Evolutionary conservation across 2,888 invertebrate genomes (phyloP), one percentile per base, ranked within the genome.

Genomic region (Cyclophora albipunctata): DNA sequence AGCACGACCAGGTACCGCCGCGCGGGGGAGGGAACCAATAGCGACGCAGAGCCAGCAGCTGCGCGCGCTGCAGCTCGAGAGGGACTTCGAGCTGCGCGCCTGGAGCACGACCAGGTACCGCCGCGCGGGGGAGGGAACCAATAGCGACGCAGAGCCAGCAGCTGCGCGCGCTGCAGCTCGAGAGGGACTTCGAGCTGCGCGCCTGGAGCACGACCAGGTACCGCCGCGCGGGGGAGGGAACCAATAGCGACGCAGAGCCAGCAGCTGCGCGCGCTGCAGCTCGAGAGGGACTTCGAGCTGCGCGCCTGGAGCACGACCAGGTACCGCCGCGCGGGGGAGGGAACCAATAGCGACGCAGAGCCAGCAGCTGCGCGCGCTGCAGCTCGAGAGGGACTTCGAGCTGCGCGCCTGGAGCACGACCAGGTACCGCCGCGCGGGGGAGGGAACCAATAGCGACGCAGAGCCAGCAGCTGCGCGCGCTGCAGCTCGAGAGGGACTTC

Each of bases 251-350:
- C 94, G 64, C 97, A 97, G 75, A 96, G 94, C 61, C 97, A 97
- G 71, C 96, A 96, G 69, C 83, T 97, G 20, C 91, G 96, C 50
- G 94, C 96, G n/a, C 86, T 98, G 50, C 93, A 95, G 59, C 87
- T 98, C n/a, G 98, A 98, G 75, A 90, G 95, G 54, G 98, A 98
- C 81, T 98, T 98, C 78, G 97, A 98, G 75, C 91, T 96, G 47
- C 90, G 98, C 46, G 97, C 97, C 3, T 93, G 89, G 90, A 68
- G 89, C 93, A 75, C 87, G 92, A 73, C 88, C 93, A 72, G 76
- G 81, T 77, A 54, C 3, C 3, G 4, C n/a, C n/a, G n/a, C n/a
- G n/a, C n/a, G n/a, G n/a, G n/a, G n/a, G n/a, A n/a, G n/a, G n/a
- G n/a, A n/a, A n/a, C n/a, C n/a, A n/a, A n/a, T n/a, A n/a, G n/a